phyloP scores from a whole-genome alignment of 2,888 invertebrate species.

The Salpingus planirostris region DNA sequence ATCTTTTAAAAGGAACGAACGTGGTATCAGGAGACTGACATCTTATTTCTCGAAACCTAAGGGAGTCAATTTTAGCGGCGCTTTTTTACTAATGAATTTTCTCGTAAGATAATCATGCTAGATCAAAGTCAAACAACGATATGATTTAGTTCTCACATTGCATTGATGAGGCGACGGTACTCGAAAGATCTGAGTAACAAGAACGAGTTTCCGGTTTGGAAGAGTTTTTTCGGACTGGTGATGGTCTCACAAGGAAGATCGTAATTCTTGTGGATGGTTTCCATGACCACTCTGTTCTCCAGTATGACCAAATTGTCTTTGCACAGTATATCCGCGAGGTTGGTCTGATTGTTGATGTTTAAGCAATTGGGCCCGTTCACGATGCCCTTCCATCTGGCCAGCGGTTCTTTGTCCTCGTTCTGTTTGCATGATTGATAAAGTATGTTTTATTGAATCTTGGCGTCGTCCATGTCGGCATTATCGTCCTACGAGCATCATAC shows the following conservation, averaged over 20 bases:
- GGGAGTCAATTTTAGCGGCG: too few relatives aligned
- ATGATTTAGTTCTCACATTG: too few relatives aligned
- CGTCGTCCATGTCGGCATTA: too few relatives aligned
- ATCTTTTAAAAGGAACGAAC: too few relatives aligned
- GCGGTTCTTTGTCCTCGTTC: constrained; percentile 14
- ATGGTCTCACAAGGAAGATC: constrained; percentile 25
- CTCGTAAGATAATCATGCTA: too few relatives aligned
- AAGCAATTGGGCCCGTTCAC: constrained; percentile 37
- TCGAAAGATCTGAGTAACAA: constrained; percentile 23
- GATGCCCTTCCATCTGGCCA: constrained; percentile 29
- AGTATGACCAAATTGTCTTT: constrained; percentile 33
- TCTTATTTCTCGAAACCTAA: too few relatives aligned
- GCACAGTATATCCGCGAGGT: constrained; percentile 34
- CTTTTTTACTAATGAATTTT: too few relatives aligned
- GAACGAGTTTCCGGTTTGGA: constrained; percentile 26
- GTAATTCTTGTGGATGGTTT: constrained; percentile 21
- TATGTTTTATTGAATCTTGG: too few relatives aligned
- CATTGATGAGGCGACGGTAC: constrained; percentile 26
- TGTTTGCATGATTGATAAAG: too few relatives aligned
- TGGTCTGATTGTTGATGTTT: constrained; percentile 29
- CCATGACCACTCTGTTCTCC: constrained; percentile 37
- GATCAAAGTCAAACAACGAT: too few relatives aligned
- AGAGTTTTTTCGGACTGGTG: constrained; percentile 22
- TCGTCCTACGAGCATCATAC: constrained; percentile 7
- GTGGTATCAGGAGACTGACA: too few relatives aligned